A percentile compares a stretch with the other conserved stretches of the same genome.
These are phyloP conservation scores for Plagodis dolabraria DNA, from an alignment of 2,888 invertebrate species.

Conservation along the genomic window DNA sequence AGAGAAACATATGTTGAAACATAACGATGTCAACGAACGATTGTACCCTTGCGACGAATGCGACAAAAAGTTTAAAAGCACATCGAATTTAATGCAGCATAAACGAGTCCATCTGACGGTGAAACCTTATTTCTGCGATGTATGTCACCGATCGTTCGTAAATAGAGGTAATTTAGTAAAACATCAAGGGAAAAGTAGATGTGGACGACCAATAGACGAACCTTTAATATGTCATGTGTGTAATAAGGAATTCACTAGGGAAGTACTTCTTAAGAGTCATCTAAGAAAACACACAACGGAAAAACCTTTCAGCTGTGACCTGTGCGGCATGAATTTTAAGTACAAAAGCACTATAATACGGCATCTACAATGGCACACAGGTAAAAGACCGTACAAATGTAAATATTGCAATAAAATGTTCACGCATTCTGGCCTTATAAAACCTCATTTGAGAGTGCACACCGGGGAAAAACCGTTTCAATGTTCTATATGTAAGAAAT, in stretches of 20 bases:
- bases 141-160: constrained; percentile 44
- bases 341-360: constrained; percentile 60
- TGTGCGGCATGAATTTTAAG: constrained; percentile 50
- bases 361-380: constrained; percentile 58
- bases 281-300: constrained; percentile 41
- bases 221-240: constrained; percentile 42
- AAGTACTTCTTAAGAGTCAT: constrained; percentile 44
- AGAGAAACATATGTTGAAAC: constrained; percentile 37
- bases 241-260: constrained; percentile 43
- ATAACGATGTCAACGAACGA: constrained; percentile 33
- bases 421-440: constrained; percentile 55
- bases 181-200: constrained; percentile 40
- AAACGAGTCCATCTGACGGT: constrained; percentile 44
- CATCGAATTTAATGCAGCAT: constrained; percentile 56
- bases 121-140: constrained; percentile 44
- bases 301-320: constrained; percentile 27
- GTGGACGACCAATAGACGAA: constrained; percentile 26
- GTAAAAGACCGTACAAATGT: constrained; percentile 50
- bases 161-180: constrained; percentile 43
- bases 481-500: constrained; percentile 44
- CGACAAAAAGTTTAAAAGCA: constrained; percentile 49
- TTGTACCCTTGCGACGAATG: constrained; percentile 48
- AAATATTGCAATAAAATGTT: constrained; percentile 56
- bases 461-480: constrained; percentile 42
- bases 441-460: constrained; percentile 55